A percentile compares a stretch with the other conserved stretches of the same genome.
phyloP scores from a whole-genome alignment of 2,797 vertebrate species.

The Vireo griseus region DNA sequence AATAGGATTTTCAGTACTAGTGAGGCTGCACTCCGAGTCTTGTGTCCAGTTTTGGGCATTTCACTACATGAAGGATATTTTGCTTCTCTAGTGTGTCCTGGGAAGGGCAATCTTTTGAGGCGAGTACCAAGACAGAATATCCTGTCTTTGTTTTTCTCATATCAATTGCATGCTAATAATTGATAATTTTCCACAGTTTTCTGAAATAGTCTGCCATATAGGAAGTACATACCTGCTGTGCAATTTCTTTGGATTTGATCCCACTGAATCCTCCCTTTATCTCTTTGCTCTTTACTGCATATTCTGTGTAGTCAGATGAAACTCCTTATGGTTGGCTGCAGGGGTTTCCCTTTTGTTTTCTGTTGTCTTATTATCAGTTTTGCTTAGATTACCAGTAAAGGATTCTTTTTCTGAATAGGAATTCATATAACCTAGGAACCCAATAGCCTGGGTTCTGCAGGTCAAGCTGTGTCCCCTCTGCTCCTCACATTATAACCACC shows the following conservation, averaged over 20 bases:
- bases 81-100: neutral
- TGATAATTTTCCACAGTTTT: neutral
- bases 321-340: neutral
- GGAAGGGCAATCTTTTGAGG: neutral
- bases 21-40: accelerated
- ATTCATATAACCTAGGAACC: neutral
- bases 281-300: neutral
- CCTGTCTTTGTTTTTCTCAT: neutral
- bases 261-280: neutral
- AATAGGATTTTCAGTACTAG: neutral
- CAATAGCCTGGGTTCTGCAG: neutral
- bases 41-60: neutral
- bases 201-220: neutral
- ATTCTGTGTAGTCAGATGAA: neutral
- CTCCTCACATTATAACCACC: neutral
- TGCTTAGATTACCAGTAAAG: slow-evolving; percentile 23
- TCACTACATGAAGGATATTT: neutral
- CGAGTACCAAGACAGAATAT: neutral
- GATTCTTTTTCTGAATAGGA: slow-evolving; percentile 11
- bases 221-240: neutral
- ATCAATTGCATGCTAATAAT: neutral
- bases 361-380: slow-evolving; percentile 17
- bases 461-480: slow-evolving; percentile 48
- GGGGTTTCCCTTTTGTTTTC: neutral
- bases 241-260: neutral